Base-by-base conservation (phyloP, 2,888 invertebrate species). In the Sinopyrophorus schimmeli region DNA sequence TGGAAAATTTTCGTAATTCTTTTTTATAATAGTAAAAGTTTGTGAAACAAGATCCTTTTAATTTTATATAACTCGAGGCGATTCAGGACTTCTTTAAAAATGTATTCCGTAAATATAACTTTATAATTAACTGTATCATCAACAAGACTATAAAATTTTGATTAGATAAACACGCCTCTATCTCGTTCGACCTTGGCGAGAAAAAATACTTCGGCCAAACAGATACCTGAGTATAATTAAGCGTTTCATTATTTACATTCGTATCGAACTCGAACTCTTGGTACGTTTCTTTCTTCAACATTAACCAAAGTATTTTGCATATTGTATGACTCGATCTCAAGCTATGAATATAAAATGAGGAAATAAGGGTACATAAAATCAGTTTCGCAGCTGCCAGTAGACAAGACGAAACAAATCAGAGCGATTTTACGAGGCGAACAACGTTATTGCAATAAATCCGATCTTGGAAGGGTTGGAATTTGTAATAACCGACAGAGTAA, bases 371-470 rank as follows among this genome's bases (percentile, higher is more conserved):
- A 46, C 46, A 51, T 47, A 47, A 47, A 51, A 51, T 47, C 47
- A 49, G 48, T 48, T 48, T 48, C 38, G 53, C 53, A 48, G 47
- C 47, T 57, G 58, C 58, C 58, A 57, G 46, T 47, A 51, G 58
- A 58, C 57, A 58, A 55, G 54, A 57, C 55, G 61, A 62, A 63
- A 62, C 63, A 66, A 65, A 63, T 62, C 60, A 57, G 56, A 46
- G 40, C 41, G 51, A 57, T 62, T 64, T 60, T 61, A 59, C 62
- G 60, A 62, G 53, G 52, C 54, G 60, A 54, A 49, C 62, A 62
- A 63, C 67, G 66, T 68, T 67, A 67, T 66, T 58, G 67, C 66
- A 65, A 68, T 69, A 68, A 68, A 69, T 69, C 65, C 57, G 62
- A 65, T 62, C 59, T 60, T 55, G 53, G 63, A 62, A 62, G 64